Evolutionary conservation across 2,888 invertebrate species (phyloP).

Genomic region (Zaprionus bogoriensis): DNA sequence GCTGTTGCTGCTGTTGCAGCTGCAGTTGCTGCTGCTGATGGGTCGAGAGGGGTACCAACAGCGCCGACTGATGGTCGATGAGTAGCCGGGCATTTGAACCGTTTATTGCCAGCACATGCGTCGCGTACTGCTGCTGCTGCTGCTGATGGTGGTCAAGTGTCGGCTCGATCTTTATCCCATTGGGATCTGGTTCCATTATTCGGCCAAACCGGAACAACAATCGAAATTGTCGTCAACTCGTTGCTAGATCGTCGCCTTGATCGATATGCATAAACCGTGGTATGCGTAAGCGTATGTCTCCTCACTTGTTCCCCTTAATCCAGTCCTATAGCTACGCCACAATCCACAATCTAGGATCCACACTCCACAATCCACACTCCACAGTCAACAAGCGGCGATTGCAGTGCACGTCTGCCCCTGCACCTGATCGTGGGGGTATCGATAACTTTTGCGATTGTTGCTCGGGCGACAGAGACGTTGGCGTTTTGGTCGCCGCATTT

Average conservation of each 20-base stretch:
- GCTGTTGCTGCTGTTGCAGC: slow-evolving; percentile 69
- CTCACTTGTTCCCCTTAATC: background rate
- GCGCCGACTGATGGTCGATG: slow-evolving; percentile 81
- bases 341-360: slow-evolving; percentile 17
- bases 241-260: background rate
- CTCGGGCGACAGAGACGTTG: slow-evolving; percentile 41
- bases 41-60: slow-evolving; percentile 80
- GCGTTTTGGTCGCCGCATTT: slow-evolving; percentile 65
- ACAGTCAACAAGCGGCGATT: slow-evolving; percentile 47
- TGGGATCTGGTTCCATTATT: slow-evolving; percentile 83
- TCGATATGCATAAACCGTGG: background rate
- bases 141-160: slow-evolving; percentile 80
- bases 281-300: background rate
- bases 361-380: slow-evolving; percentile 14
- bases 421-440: slow-evolving; percentile 33
- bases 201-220: slow-evolving; percentile 73
- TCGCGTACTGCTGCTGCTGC: slow-evolving; percentile 79
- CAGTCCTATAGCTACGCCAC: too few relatives aligned
- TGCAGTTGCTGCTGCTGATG: slow-evolving; percentile 75
- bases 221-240: slow-evolving; percentile 71
- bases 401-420: slow-evolving; percentile 28
- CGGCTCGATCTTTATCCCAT: slow-evolving; percentile 83
- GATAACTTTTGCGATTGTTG: slow-evolving; percentile 44
- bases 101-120: slow-evolving; percentile 81
- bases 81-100: slow-evolving; percentile 81